Evolutionary conservation across 2,888 invertebrate species (phyloP).

Genomic region (Cataglyphis altisquamis): DNA sequence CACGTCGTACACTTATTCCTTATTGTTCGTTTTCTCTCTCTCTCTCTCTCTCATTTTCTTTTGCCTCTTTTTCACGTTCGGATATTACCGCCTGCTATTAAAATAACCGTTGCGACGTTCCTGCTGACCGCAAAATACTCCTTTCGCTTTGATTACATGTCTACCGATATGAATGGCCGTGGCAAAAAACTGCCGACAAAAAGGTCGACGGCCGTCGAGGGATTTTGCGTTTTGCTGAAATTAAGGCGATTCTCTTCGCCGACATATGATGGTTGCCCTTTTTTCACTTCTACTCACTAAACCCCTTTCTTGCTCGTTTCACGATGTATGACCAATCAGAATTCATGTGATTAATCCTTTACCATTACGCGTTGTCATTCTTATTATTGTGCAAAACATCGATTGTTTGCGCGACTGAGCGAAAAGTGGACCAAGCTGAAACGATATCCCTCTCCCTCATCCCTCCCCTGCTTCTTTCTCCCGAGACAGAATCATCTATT

Average conservation of each 20-base stretch:
- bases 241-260: conserved; percentile 42
- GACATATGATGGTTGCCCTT: conserved; percentile 7
- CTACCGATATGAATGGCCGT: conserved; percentile 47
- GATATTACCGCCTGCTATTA: conserved; percentile 50
- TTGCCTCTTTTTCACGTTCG: conserved; percentile 31
- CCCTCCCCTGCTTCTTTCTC: neutral
- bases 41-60: conserved; percentile 57
- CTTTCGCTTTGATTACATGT: conserved; percentile 50
- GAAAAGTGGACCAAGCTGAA: conserved; percentile 8
- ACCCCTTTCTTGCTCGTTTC: conserved; percentile 2
- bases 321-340: conserved; percentile 15
- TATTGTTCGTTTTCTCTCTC: conserved; percentile 69
- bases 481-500: conserved; percentile 2
- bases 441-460: neutral
- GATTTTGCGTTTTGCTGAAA: conserved; percentile 46
- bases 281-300: conserved; percentile 12
- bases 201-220: conserved; percentile 29
- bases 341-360: neutral
- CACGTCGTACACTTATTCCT: conserved; percentile 60
- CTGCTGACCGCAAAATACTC: conserved; percentile 49
- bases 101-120: conserved; percentile 56
- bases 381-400: conserved; percentile 19
- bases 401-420: conserved; percentile 3
- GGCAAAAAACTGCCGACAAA: conserved; percentile 40
- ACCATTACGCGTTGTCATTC: neutral